These are phyloP conservation scores for Rhodophaea formosa DNA, from an alignment of 2,888 invertebrate species.

Conservation along the genomic window DNA sequence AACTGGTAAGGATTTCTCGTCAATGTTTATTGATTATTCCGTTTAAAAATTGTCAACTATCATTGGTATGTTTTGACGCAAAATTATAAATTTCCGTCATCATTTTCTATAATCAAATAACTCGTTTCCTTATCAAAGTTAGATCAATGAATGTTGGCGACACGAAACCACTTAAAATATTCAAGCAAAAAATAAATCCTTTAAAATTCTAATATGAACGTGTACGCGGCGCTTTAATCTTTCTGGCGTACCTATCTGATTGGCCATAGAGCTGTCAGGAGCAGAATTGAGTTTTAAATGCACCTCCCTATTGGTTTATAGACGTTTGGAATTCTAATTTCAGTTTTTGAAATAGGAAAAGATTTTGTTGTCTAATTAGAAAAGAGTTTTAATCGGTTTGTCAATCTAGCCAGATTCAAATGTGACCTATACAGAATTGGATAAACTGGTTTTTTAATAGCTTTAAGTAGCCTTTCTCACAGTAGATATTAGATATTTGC, in stretches of 20 bases:
- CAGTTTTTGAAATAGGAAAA: conserved; percentile 40
- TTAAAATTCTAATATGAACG: conserved; percentile 63
- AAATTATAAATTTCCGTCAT: neutral
- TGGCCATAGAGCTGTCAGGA: conserved; percentile 72
- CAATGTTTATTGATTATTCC: too few species aligned
- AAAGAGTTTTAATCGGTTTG: conserved; percentile 52
- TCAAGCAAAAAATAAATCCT: conserved; percentile 43
- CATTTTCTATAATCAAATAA: conserved; percentile 1
- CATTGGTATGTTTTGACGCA: too few species aligned
- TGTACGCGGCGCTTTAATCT: conserved; percentile 60
- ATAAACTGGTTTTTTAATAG: conserved; percentile 29
- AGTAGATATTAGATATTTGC: conserved; percentile 17
- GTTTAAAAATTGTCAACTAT: too few species aligned
- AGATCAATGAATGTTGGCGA: conserved; percentile 16
- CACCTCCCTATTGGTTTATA: conserved; percentile 61
- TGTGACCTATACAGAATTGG: conserved; percentile 30
- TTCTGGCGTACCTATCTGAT: conserved; percentile 63
- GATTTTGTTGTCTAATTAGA: conserved; percentile 46
- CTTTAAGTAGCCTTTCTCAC: conserved; percentile 25
- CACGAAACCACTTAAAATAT: conserved; percentile 30
- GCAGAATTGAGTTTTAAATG: conserved; percentile 70
- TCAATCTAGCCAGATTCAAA: conserved; percentile 33
- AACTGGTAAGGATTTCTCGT: neutral
- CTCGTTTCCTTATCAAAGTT: conserved; percentile 17
- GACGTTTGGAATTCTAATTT: conserved; percentile 55